Evolutionary conservation across 2,888 invertebrate species (phyloP).

Genomic region (Erebia palarica): DNA sequence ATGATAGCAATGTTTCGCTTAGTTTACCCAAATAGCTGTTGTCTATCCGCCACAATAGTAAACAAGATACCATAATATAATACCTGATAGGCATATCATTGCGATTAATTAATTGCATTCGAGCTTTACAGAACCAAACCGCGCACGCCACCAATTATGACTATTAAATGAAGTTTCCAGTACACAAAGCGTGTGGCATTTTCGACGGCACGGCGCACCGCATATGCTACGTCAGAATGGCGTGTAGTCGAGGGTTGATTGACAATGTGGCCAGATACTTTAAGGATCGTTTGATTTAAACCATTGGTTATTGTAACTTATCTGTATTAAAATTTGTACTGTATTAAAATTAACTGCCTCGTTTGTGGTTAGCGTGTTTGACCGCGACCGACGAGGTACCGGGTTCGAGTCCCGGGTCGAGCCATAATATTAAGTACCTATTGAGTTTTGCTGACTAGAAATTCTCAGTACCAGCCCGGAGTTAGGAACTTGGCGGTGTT

Average conservation of each 20-base stretch:
- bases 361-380: too few relatives aligned
- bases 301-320: too few relatives aligned
- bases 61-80: background rate
- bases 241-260: slow-evolving; percentile 27
- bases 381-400: too few relatives aligned
- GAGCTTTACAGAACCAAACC: slow-evolving; percentile 37
- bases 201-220: slow-evolving; percentile 25
- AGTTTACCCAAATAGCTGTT: background rate
- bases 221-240: slow-evolving; percentile 27
- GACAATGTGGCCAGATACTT: slow-evolving; percentile 25
- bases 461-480: too few relatives aligned
- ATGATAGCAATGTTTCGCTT: background rate
- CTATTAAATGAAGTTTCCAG: slow-evolving; percentile 41
- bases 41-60: background rate
- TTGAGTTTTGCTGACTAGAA: too few relatives aligned
- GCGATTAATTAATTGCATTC: slow-evolving; percentile 41
- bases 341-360: too few relatives aligned
- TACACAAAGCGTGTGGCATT: slow-evolving; percentile 26
- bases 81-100: slow-evolving; percentile 22
- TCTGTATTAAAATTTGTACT: too few relatives aligned
- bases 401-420: too few relatives aligned
- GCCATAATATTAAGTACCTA: too few relatives aligned
- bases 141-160: slow-evolving; percentile 41
- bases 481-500: too few relatives aligned
- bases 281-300: too few relatives aligned